These are phyloP conservation scores for Orthonevra nobilis DNA, from an alignment of 2,888 invertebrate genomes.

Conservation along the genomic window DNA sequence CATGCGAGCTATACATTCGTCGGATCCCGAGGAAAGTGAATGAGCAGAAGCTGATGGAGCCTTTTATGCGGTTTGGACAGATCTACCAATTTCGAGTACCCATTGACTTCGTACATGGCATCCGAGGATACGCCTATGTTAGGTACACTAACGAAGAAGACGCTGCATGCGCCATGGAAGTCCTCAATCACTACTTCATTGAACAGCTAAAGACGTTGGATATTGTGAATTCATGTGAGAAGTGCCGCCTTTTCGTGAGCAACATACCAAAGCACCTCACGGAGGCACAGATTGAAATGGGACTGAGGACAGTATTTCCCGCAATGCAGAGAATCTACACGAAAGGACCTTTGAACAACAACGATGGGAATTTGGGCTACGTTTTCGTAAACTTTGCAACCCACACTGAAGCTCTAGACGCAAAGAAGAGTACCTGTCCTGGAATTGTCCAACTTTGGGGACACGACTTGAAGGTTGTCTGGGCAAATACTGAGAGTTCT, in stretches of 20 bases:
- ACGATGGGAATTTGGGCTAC: slow-evolving; percentile 72
- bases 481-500: slow-evolving; percentile 74
- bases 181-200: slow-evolving; percentile 74
- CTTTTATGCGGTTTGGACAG: slow-evolving; percentile 74
- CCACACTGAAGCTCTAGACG: slow-evolving; percentile 74
- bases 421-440: slow-evolving; percentile 74
- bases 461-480: slow-evolving; percentile 75
- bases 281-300: slow-evolving; percentile 72
- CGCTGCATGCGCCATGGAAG: slow-evolving; percentile 74
- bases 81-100: slow-evolving; percentile 76
- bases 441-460: slow-evolving; percentile 74
- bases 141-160: slow-evolving; percentile 74
- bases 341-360: slow-evolving; percentile 32
- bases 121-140: slow-evolving; percentile 75
- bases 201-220: slow-evolving; percentile 72
- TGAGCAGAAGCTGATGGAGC: slow-evolving; percentile 72
- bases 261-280: slow-evolving; percentile 74
- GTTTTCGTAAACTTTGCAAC: slow-evolving; percentile 74
- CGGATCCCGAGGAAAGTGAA: slow-evolving; percentile 73
- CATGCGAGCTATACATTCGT: slow-evolving; percentile 74
- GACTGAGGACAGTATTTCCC: slow-evolving; percentile 72
- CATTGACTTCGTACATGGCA: slow-evolving; percentile 74
- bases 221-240: slow-evolving; percentile 74
- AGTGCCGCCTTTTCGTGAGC: slow-evolving; percentile 74
- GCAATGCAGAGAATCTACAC: slow-evolving; percentile 72